Evolutionary conservation across 2,797 vertebrate genomes (phyloP).

Genomic region (Buceros bicornis): DNA sequence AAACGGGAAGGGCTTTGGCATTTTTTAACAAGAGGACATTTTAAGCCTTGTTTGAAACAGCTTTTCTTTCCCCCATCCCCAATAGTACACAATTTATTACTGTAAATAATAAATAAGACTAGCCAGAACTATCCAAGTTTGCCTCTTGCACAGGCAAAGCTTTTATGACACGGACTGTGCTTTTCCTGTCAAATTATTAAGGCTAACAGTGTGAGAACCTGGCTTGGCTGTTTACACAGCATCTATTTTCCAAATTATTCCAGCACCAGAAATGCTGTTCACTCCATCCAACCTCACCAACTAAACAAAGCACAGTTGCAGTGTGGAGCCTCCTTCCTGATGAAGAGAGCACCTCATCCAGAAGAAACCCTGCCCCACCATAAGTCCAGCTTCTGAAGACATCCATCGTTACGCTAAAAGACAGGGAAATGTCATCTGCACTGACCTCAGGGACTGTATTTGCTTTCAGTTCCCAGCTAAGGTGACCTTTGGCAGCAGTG

Average conservation of each 20-base stretch:
- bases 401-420: not conserved
- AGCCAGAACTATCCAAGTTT: not conserved
- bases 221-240: not conserved
- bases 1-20: not conserved
- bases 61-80: not conserved
- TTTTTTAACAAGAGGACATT: not conserved
- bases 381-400: not conserved
- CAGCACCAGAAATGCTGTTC: not conserved
- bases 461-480: not conserved
- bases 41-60: not conserved
- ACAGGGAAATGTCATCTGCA: not conserved
- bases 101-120: not conserved
- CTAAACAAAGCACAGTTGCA: not conserved
- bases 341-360: not conserved
- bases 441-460: not conserved
- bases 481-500: not conserved
- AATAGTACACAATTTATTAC: not conserved
- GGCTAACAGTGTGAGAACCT: not conserved
- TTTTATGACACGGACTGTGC: not conserved
- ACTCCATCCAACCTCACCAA: not conserved
- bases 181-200: not conserved
- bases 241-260: not conserved
- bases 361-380: not conserved
- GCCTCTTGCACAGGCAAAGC: not conserved
- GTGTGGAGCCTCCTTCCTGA: not conserved